Percentiles rank a stretch among this genome's conserved stretches.
Conservation (phyloP, 2,888 invertebrate species). For the Apamea crenata region DNA sequence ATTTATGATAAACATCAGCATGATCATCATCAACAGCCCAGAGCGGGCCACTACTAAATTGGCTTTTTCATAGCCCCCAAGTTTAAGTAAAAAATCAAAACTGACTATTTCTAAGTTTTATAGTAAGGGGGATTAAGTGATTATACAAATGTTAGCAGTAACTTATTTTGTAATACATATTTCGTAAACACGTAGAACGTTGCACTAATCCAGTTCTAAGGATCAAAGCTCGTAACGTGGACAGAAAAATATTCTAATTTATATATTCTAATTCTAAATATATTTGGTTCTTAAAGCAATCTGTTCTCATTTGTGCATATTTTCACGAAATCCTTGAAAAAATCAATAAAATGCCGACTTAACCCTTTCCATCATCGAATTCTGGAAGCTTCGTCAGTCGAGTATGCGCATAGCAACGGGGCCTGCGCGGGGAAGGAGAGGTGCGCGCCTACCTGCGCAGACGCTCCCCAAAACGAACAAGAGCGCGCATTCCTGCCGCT, state of each 20-base stretch:
- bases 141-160: background rate
- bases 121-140: background rate
- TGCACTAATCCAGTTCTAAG: background rate
- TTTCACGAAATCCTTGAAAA: background rate
- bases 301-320: background rate
- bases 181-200: too few relatives aligned
- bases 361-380: conserved; percentile 49
- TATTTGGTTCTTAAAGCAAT: background rate
- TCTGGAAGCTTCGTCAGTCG: conserved; percentile 64
- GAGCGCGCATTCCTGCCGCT: conserved; percentile 87
- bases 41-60: background rate
- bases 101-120: background rate
- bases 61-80: background rate
- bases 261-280: background rate
- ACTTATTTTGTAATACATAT: background rate
- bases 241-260: background rate
- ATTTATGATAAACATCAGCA: too few relatives aligned
- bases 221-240: background rate
- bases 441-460: conserved; percentile 88
- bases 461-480: conserved; percentile 90
- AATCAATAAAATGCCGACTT: background rate
- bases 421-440: conserved; percentile 68
- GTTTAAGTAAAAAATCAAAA: background rate
- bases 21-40: too few relatives aligned
- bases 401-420: conserved; percentile 78